phyloP scores from a whole-genome alignment of 2,888 invertebrate genomes.

The Heteropelma amictum region DNA sequence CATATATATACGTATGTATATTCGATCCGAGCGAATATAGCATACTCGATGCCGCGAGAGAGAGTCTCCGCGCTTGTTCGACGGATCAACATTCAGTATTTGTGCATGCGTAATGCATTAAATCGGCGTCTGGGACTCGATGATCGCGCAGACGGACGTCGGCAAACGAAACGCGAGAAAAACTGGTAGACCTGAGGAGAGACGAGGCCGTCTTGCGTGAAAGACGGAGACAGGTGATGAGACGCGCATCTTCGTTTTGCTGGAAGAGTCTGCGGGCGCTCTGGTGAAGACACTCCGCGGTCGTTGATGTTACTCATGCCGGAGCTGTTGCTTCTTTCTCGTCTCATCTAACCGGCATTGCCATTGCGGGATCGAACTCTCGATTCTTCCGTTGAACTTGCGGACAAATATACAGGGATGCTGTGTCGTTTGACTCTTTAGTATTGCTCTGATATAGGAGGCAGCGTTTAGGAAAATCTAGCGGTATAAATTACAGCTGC shows the following conservation, averaged over 20 bases:
- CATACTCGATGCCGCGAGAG: constrained; percentile 19
- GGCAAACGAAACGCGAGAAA: constrained; percentile 58
- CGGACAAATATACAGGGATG: constrained; percentile 35
- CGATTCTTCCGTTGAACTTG: constrained; percentile 30
- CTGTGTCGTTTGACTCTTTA: constrained; percentile 11
- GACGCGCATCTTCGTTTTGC: constrained; percentile 1
- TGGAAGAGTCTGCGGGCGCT: too few species aligned
- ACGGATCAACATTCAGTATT: constrained; percentile 46
- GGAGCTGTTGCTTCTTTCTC: constrained; percentile 8
- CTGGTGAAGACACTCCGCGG: constrained; percentile 38
- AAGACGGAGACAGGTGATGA: constrained; percentile 24
- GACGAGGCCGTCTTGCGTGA: constrained; percentile 47
- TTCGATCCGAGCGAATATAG: constrained; percentile 17
- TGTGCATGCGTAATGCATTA: constrained; percentile 66
- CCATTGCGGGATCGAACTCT: constrained; percentile 53
- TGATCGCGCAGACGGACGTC: constrained; percentile 54
- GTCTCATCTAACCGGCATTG: constrained; percentile 40
- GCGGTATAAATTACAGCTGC: neutral
- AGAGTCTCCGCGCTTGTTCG: constrained; percentile 20
- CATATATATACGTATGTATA: neutral
- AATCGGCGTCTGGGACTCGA: constrained; percentile 47
- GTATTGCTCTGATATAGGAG: neutral
- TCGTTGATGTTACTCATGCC: constrained; percentile 39
- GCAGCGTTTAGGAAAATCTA: constrained; percentile 21
- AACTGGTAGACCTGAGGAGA: constrained; percentile 62